These are phyloP conservation scores for Megalops atlanticus DNA, from an alignment of 2,113 vertebrate species.

Conservation along the genomic window DNA sequence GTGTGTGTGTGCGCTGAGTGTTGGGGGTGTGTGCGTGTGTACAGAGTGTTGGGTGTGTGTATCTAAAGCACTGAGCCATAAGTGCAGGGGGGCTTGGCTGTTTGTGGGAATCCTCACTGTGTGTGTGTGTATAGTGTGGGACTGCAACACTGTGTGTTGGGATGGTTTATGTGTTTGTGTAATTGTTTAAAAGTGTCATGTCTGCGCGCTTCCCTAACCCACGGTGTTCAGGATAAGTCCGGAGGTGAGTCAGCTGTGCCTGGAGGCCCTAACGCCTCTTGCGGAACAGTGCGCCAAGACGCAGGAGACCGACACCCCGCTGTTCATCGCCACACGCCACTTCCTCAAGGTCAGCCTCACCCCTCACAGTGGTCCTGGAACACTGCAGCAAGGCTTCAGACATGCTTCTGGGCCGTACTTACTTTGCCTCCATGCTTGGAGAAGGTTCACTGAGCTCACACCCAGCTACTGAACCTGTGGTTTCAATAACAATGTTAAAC, in stretches of 20 bases:
- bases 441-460: too few species aligned
- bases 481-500: too few species aligned
- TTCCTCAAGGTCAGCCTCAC: slow-evolving; percentile 85
- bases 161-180: neutral
- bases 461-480: too few species aligned
- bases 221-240: slow-evolving; percentile 86
- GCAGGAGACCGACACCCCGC: slow-evolving; percentile 91
- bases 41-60: neutral
- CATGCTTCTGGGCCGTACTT: too few species aligned
- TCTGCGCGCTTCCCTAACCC: slow-evolving; percentile 52
- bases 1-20: neutral
- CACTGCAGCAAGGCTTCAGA: neutral
- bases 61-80: too few species aligned
- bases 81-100: too few species aligned
- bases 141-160: neutral
- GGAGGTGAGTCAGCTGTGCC: slow-evolving; percentile 94
- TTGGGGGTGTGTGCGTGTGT: too few species aligned
- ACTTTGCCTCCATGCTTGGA: too few species aligned
- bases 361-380: neutral
- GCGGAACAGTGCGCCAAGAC: slow-evolving; percentile 96
- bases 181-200: neutral
- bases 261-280: slow-evolving; percentile 92
- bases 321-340: slow-evolving; percentile 93
- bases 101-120: too few species aligned
- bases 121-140: neutral